phyloP scores from a whole-genome alignment of 2,797 vertebrate genomes.

The Rhabdomys pumilio region DNA sequence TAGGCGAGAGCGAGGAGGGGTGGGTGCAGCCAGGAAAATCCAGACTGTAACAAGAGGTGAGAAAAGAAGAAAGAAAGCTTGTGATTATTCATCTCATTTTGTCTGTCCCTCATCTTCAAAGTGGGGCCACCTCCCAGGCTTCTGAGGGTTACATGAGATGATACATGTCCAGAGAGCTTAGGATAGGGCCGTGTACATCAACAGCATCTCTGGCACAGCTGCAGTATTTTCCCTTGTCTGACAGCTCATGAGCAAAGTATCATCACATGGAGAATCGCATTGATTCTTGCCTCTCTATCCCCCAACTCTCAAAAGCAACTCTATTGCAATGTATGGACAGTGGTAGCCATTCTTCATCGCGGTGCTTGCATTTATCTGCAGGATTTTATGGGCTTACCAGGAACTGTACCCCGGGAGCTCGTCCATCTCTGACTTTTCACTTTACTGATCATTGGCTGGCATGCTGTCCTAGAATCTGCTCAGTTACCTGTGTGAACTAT shows the following conservation, averaged over 20 bases:
- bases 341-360: not conserved
- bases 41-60: slow-evolving; percentile 49
- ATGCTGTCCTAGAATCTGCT: not conserved
- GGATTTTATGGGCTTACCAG: not conserved
- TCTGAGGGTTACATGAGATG: not conserved
- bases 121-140: not conserved
- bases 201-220: not conserved
- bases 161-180: not conserved
- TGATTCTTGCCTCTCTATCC: not conserved
- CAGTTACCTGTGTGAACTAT: not conserved
- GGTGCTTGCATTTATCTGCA: not conserved
- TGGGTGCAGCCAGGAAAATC: not conserved
- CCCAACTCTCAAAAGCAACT: not conserved
- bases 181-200: not conserved
- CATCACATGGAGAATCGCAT: no score
- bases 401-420: not conserved
- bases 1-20: not conserved
- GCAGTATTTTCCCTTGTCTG: not conserved
- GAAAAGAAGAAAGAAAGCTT: slow-evolving; percentile 30
- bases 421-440: not conserved
- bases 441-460: not conserved
- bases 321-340: not conserved
- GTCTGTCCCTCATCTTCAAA: not conserved
- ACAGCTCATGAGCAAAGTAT: not conserved
- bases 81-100: not conserved